phyloP scores from a whole-genome alignment of 2,888 invertebrate genomes.

The Tricholauxania praeusta region DNA sequence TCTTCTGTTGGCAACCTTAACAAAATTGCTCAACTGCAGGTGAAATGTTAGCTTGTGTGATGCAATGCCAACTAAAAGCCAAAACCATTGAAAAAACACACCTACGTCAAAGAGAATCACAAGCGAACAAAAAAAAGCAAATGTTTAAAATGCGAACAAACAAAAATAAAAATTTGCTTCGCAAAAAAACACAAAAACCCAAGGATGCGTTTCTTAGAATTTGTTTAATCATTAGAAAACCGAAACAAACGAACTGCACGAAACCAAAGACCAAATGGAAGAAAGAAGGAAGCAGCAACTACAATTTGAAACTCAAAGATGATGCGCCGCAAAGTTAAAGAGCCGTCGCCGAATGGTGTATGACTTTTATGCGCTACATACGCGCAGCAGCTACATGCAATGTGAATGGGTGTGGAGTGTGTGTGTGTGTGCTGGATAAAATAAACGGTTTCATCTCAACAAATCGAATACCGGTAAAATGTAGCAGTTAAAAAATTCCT shows the following conservation, averaged over 20 bases:
- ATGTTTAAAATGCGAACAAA: not conserved
- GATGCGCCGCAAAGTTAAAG: conserved; percentile 1
- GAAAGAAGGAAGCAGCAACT: not conserved
- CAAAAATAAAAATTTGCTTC: not conserved
- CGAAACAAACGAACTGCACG: conserved; percentile 40
- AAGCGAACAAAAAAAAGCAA: not conserved
- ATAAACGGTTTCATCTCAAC: conserved; percentile 15
- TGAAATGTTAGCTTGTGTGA: not conserved
- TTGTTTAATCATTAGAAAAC: conserved; percentile 67
- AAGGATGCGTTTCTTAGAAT: conserved; percentile 67
- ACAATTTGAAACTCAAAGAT: not conserved
- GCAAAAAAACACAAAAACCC: conserved; percentile 4
- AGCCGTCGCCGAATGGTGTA: not conserved
- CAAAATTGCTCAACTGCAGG: conserved; percentile 3
- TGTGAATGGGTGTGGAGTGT: not conserved
- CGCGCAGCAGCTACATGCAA: not conserved
- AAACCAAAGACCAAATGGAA: conserved; percentile 1
- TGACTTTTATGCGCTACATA: not conserved
- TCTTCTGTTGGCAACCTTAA: not conserved
- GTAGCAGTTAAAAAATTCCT: conserved; percentile 31
- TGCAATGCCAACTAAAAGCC: not conserved
- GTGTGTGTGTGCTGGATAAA: not conserved
- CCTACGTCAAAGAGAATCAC: not conserved
- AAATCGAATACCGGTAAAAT: conserved; percentile 29
- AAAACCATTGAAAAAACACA: not conserved